phyloP scores from a whole-genome alignment of 1,140 invertebrate species.

The Drosophila suzukii region DNA sequence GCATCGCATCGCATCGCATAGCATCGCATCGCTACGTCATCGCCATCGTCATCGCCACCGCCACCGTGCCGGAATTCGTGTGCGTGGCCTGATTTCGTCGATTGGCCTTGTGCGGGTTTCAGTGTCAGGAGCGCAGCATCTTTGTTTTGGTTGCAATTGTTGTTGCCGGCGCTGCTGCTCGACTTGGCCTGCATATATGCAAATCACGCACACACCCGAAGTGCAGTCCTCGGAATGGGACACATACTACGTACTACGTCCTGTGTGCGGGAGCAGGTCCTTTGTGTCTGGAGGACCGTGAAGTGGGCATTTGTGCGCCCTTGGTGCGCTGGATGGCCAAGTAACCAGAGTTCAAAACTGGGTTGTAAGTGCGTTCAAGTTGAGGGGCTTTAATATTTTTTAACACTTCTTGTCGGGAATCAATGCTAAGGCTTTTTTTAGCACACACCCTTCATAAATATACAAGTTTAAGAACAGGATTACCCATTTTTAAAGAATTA shows the following conservation, averaged over 20 bases:
- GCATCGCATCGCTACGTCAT: slow-evolving; percentile 42
- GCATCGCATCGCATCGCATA: slow-evolving; percentile 22
- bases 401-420: neutral
- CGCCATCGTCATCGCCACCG: slow-evolving; percentile 47
- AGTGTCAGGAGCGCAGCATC: slow-evolving; percentile 77
- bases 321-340: slow-evolving; percentile 10
- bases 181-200: slow-evolving; percentile 39
- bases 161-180: slow-evolving; percentile 13
- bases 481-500: too few species aligned
- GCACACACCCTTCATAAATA: too few species aligned
- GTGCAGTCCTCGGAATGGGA: neutral
- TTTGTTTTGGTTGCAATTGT: slow-evolving; percentile 61
- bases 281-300: slow-evolving; percentile 5
- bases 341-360: slow-evolving; percentile 1
- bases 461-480: too few species aligned
- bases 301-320: slow-evolving; percentile 6
- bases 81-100: slow-evolving; percentile 78
- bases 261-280: slow-evolving; percentile 5
- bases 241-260: too few species aligned
- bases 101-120: slow-evolving; percentile 77
- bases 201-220: slow-evolving; percentile 25
- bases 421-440: neutral
- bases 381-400: neutral
- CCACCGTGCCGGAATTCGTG: slow-evolving; percentile 59
- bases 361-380: neutral